Conservation (phyloP, 2,888 invertebrate species). For the Carpatolechia fugitivella region DNA sequence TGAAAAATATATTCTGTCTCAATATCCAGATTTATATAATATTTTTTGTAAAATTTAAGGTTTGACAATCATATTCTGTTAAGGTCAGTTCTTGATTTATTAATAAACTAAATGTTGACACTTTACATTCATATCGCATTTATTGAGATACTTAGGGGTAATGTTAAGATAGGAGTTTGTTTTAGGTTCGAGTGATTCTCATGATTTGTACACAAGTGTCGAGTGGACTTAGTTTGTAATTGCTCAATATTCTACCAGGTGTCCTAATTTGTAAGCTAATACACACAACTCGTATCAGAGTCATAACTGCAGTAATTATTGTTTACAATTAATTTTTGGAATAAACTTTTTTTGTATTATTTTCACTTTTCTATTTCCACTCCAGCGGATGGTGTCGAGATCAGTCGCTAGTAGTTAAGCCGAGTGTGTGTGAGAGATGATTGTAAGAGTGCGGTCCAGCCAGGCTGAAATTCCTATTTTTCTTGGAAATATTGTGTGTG, state of each 20-base stretch:
- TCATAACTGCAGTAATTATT: slow-evolving; percentile 58
- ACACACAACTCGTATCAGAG: slow-evolving; percentile 35
- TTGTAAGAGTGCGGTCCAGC: no score
- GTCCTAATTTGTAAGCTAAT: slow-evolving; percentile 16
- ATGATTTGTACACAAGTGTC: not conserved
- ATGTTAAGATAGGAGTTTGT: not conserved
- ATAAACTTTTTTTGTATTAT: slow-evolving; percentile 52
- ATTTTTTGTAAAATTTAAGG: slow-evolving; percentile 4
- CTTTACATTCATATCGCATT: slow-evolving; percentile 6
- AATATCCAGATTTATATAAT: not conserved
- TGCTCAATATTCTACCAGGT: slow-evolving; percentile 4
- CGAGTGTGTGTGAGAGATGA: not conserved
- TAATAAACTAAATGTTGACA: slow-evolving; percentile 1
- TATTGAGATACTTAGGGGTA: not conserved
- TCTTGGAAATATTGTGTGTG: no score
- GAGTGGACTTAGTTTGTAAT: slow-evolving; percentile 16
- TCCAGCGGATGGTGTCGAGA: slow-evolving; percentile 27
- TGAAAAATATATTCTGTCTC: not conserved
- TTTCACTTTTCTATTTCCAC: slow-evolving; percentile 67
- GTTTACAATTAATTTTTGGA: slow-evolving; percentile 37
- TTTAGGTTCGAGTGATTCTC: not conserved
- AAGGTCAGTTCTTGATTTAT: slow-evolving; percentile 3
- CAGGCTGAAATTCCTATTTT: no score
- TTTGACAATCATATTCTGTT: not conserved
- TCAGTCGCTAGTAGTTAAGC: not conserved